Conservation (phyloP, 2,888 invertebrate genomes). For the Parascotia fuliginaria region DNA sequence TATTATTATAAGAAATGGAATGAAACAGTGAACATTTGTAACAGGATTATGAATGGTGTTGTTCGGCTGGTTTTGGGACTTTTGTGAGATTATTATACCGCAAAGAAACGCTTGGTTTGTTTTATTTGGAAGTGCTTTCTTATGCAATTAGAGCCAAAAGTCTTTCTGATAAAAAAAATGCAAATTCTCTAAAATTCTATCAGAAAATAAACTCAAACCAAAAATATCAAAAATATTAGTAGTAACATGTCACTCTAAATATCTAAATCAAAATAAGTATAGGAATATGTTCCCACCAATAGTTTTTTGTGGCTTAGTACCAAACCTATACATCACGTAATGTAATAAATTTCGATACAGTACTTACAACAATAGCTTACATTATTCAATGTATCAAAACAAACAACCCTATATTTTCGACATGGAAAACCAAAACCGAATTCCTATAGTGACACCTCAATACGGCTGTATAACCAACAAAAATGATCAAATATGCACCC, state of each 20-base stretch:
- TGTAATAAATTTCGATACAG: background rate
- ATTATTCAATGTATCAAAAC: conserved; percentile 27
- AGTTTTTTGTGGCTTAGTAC: background rate
- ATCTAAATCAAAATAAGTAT: too few relatives aligned
- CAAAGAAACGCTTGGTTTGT: background rate
- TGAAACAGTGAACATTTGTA: conserved; percentile 17
- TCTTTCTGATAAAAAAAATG: too few relatives aligned
- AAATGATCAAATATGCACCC: conserved; percentile 81
- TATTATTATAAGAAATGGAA: conserved; percentile 40
- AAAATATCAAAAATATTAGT: too few relatives aligned
- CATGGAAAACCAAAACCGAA: conserved; percentile 29
- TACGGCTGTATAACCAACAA: conserved; percentile 46
- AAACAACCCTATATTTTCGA: conserved; percentile 26
- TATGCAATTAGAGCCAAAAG: too few relatives aligned
- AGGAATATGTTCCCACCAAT: too few relatives aligned
- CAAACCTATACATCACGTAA: background rate
- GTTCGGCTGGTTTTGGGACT: conserved; percentile 1
- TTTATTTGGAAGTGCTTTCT: too few relatives aligned
- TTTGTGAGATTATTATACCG: background rate
- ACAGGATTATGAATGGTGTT: conserved; percentile 18
- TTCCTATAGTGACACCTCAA: conserved; percentile 40
- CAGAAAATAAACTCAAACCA: too few relatives aligned
- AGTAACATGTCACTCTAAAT: too few relatives aligned
- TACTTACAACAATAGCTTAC: conserved; percentile 2
- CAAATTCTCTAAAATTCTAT: too few relatives aligned